Conservation (phyloP, 2,888 invertebrate species). For the Phyllotreta cruciferae region DNA sequence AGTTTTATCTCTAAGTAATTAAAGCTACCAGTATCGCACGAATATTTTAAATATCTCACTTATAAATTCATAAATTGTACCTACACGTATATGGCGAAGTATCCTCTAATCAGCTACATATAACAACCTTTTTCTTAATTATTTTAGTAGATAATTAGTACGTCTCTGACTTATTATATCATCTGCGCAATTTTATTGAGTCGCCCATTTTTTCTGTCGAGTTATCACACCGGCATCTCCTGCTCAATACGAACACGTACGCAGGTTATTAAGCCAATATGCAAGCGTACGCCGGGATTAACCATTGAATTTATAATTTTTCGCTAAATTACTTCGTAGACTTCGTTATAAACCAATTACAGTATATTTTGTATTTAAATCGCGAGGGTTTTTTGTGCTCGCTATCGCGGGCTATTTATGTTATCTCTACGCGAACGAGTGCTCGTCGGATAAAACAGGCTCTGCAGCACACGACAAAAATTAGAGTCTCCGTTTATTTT, state of each 20-base stretch:
- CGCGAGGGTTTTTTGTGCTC: background rate
- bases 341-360: slow-evolving; percentile 12
- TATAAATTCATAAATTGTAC: too few relatives aligned
- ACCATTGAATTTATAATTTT: slow-evolving; percentile 8
- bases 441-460: background rate
- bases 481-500: too few relatives aligned
- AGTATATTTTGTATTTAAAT: slow-evolving; percentile 11
- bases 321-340: slow-evolving; percentile 6
- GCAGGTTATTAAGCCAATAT: slow-evolving; percentile 10
- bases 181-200: slow-evolving; percentile 3
- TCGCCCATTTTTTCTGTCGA: background rate
- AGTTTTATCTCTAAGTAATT: too few relatives aligned
- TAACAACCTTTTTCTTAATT: background rate
- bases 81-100: too few relatives aligned
- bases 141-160: too few relatives aligned
- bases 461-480: background rate
- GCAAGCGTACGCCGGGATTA: slow-evolving; percentile 5
- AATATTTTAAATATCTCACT: too few relatives aligned
- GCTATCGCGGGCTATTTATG: background rate
- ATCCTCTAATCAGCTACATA: too few relatives aligned
- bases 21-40: too few relatives aligned
- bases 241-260: slow-evolving; percentile 1
- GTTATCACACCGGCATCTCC: slow-evolving; percentile 6
- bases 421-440: background rate
- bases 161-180: slow-evolving; percentile 1